Evolutionary conservation across 2,797 vertebrate species (phyloP).

Genomic region (Saxicola maurus): DNA sequence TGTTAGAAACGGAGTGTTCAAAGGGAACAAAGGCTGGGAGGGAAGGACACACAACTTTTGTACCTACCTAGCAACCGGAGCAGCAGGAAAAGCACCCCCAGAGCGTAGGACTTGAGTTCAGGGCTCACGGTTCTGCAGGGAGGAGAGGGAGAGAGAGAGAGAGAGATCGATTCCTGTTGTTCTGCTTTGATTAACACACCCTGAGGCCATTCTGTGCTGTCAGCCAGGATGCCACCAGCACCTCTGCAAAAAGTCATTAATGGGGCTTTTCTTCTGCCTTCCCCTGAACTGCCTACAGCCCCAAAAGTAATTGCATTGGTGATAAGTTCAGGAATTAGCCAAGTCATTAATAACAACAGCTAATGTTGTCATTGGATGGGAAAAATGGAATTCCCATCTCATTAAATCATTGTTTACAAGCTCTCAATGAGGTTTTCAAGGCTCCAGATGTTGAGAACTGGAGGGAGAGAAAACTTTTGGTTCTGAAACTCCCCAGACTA

Average conservation of each 20-base stretch:
- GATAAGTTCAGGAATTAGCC: conserved; percentile 49
- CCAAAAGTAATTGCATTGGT: conserved; percentile 44
- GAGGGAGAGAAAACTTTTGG: not conserved
- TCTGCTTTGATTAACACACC: conserved; percentile 53
- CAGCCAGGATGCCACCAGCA: conserved; percentile 46
- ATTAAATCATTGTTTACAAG: conserved; percentile 12
- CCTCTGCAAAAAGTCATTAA: conserved; percentile 51
- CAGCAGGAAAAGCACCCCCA: conserved; percentile 93
- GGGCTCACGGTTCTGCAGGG: conserved; percentile 89
- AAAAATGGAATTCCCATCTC: conserved; percentile 19
- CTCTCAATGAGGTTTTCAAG: not conserved
- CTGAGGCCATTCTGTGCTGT: not conserved
- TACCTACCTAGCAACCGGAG: conserved; percentile 90
- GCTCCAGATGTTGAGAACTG: not conserved
- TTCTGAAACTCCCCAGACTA: not conserved
- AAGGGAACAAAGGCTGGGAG: not conserved
- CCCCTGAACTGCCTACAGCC: conserved; percentile 20
- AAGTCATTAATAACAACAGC: conserved; percentile 51
- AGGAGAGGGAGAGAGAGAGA: conserved; percentile 12
- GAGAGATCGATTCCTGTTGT: conserved; percentile 40
- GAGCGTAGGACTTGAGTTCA: conserved; percentile 94
- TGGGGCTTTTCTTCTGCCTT: not conserved
- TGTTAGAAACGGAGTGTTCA: not conserved
- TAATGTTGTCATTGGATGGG: conserved; percentile 14
- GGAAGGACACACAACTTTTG: not conserved